Base-by-base conservation (phyloP, 2,113 vertebrate genomes). In the Sorex fumeus region DNA sequence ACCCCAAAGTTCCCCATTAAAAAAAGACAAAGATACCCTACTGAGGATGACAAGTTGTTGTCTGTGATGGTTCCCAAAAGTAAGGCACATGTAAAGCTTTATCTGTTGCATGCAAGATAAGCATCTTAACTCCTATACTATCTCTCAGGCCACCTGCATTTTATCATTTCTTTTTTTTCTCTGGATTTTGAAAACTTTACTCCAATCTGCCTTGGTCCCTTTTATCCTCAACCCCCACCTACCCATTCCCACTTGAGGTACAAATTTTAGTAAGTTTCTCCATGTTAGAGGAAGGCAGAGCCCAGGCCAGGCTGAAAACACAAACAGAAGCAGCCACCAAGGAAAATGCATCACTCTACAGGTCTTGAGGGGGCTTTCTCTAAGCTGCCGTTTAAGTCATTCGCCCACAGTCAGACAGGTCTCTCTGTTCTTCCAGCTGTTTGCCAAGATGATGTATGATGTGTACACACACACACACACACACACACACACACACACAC, bases 361-460 rank as follows among this genome's bases (percentile, higher is more conserved):
- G n/a, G n/a, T n/a, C n/a, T n/a, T n/a, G n/a, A n/a, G n/a, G n/a
- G n/a, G n/a, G n/a, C n/a, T 62, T 72, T 82, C 89, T 93, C 16
- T 53, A 28, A 84, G 76, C 36, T 77, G 66, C 12, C 76, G 62
- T 83, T 84, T 77, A 60, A 50, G 64, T 87, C 95, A 82, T 30
- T 28, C 45, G 47, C 78, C 83, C 40, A 45, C 27, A 89, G 36
- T n/a, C 72, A 77, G 57, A 62, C 28, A 79, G 77, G 3, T 0
- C 83, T 88, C 62, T 83, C 88, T 11, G 91, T 57, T n/a, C n/a
- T n/a, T n/a, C n/a, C 84, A 90, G 28, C 78, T 67, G 47, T 77
- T 88, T 80, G 83, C 86, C 75, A 60, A 87, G 80, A 67, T 25
- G 45, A 30, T n/a, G 57, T 36, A 32, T 2, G 3, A n/a, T n/a